Evolutionary conservation across 2,797 vertebrate genomes (phyloP).

Genomic region (Poecilia picta): DNA sequence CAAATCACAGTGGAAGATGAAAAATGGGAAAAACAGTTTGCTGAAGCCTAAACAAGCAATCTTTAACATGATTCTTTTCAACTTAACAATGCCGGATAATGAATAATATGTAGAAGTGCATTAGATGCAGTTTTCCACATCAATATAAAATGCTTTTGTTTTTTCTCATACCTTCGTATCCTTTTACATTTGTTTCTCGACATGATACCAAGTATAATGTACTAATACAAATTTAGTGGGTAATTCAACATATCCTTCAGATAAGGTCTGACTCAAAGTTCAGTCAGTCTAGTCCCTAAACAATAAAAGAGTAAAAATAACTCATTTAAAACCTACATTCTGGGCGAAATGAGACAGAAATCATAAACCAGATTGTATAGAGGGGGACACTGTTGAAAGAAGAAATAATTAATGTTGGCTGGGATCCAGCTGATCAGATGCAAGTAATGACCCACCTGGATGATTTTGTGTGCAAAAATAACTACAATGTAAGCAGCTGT

Average conservation of each 20-base stretch:
- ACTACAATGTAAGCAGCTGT: not conserved
- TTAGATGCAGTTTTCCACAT: not conserved
- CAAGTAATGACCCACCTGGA: not conserved
- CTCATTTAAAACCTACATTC: not conserved
- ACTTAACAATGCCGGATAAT: not conserved
- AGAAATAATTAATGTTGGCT: not conserved
- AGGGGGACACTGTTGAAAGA: not conserved
- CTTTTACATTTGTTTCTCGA: not conserved
- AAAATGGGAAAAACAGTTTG: conserved; percentile 14
- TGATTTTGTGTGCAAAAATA: not conserved
- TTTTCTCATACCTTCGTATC: not conserved
- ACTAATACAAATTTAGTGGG: not conserved
- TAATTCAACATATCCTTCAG: not conserved
- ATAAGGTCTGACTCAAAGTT: not conserved
- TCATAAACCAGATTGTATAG: not conserved
- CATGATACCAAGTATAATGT: not conserved
- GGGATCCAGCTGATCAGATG: not conserved
- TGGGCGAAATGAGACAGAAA: not conserved
- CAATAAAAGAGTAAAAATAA: not conserved
- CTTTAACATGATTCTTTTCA: not conserved
- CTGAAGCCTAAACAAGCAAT: conserved; percentile 18
- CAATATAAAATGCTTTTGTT: not conserved
- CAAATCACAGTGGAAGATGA: conserved; percentile 24
- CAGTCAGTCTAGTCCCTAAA: not conserved
- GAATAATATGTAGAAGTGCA: not conserved